Evolutionary conservation across 2,888 invertebrate species (phyloP).

Genomic region (Papilio elwesi): DNA sequence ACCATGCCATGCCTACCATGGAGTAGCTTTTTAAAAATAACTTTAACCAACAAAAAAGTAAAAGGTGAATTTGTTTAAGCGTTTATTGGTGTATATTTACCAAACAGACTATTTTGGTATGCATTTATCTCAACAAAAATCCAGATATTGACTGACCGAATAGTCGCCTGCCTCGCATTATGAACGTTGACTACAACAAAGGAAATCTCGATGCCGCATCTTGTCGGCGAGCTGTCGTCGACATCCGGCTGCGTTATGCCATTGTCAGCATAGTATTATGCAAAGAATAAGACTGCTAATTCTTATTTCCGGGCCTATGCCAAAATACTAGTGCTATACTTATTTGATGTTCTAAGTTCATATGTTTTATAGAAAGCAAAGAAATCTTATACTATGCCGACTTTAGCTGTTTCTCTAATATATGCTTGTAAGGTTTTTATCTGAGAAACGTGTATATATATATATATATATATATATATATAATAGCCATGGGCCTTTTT

Average conservation of each 20-base stretch:
- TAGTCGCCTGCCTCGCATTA: not conserved
- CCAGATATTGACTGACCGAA: conserved; percentile 7
- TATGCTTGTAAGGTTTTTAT: too few species aligned
- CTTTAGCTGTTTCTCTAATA: too few species aligned
- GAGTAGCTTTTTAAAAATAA: not conserved
- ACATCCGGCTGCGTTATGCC: conserved; percentile 5
- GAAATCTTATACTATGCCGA: not conserved
- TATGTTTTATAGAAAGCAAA: not conserved
- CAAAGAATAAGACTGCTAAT: conserved; percentile 1
- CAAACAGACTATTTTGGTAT: conserved; percentile 2
- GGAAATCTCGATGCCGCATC: conserved; percentile 1
- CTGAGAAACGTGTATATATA: too few species aligned
- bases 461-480: too few species aligned
- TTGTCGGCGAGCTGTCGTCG: conserved; percentile 1
- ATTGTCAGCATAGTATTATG: conserved; percentile 2
- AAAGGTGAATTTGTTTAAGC: not conserved
- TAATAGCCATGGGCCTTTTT: too few species aligned
- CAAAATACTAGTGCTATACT: not conserved
- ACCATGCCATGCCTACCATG: not conserved
- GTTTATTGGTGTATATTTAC: conserved; percentile 1
- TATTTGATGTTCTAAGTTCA: not conserved
- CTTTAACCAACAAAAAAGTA: not conserved
- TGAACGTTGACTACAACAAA: conserved; percentile 2
- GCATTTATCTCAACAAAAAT: not conserved
- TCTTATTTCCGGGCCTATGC: not conserved